Base-by-base conservation (phyloP, 2,113 vertebrate species). In the Psettodes erumei region DNA sequence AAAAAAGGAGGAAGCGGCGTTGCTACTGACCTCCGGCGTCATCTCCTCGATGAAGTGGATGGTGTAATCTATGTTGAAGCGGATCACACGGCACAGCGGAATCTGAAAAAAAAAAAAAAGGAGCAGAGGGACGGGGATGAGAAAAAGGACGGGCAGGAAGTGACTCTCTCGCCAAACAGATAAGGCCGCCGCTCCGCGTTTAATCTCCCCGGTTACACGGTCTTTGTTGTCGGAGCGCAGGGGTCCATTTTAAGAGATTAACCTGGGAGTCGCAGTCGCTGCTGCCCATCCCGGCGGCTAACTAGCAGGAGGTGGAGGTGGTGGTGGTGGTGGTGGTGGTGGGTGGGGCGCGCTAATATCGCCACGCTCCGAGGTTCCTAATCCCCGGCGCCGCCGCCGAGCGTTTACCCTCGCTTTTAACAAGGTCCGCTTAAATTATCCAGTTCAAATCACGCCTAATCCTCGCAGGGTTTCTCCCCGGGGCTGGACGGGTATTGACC, bases 1-100 rank as follows among this genome's bases (percentile, higher is more conserved):
- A 59, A 35, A 12, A 59, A 38, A 37, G n/a, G 85, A 88, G 75
- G 87, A 87, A 79, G 81, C 50, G 32, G 55, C 71, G 64, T 79
- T 82, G n/a, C 75, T 51, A 91, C 96, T 95, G 94, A 99, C 98
- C 97, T 99, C 97, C 13, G 98, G 98, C 89, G 96, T 95, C 96
- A 98, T 98, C 91, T 99, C 98, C 84, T 99, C 96, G 74, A 99
- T 99, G 92, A 99, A 99, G 94, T 99, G 97, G 90, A 99, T 99
- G 68, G 96, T 99, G 95, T 99, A 99, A 93, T 99, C 98, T 92
- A 99, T 99, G 95, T 99, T 99, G 95, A 99, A 99, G 90, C 98
- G 95, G 90, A 99, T 99, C 88, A 99, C 98, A 89, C 97, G 96
- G 93, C 98, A 99, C 83, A 99, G 90, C 85, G 98, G 97, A 85